Percentiles rank a stretch among this genome's conserved stretches.
phyloP scores from a whole-genome alignment of 2,888 invertebrate genomes.

The Eupithecia subfuscata region DNA sequence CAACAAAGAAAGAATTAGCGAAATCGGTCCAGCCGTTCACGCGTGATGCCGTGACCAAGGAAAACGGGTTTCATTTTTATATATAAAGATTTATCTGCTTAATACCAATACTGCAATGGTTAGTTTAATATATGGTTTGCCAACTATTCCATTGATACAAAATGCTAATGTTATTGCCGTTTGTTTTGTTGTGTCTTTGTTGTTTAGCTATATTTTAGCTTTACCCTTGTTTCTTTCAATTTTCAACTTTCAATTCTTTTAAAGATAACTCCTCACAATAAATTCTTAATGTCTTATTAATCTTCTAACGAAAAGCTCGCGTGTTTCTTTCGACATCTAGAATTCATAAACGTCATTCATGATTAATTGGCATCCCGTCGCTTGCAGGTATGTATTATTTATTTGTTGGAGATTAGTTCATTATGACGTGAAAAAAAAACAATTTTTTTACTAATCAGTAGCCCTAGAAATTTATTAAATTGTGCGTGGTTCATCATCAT shows the following conservation, averaged over 20 bases:
- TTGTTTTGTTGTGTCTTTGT: neutral
- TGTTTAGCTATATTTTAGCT: neutral
- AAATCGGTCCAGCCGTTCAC: too few relatives aligned
- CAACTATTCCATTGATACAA: neutral
- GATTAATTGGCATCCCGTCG: neutral
- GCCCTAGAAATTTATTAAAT: too few relatives aligned
- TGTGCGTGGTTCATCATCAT: too few relatives aligned
- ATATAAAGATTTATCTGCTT: too few relatives aligned
- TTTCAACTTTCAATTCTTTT: too few relatives aligned
- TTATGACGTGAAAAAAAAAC: too few relatives aligned
- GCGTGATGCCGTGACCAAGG: too few relatives aligned
- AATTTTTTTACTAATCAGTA: too few relatives aligned
- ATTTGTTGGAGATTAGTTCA: too few relatives aligned
- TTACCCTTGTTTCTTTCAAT: neutral
- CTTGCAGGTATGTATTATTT: neutral
- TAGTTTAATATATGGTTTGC: neutral
- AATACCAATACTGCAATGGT: neutral
- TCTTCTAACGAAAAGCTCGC: neutral
- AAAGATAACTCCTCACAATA: neutral
- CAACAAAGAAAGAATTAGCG: too few relatives aligned
- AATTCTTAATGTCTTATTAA: too few relatives aligned
- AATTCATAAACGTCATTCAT: neutral
- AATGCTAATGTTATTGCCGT: slow-evolving; percentile 5
- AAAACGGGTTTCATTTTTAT: too few relatives aligned
- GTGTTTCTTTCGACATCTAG: neutral